Conservation (phyloP, 2,113 vertebrate species). For the Pterocles gutturalis region DNA sequence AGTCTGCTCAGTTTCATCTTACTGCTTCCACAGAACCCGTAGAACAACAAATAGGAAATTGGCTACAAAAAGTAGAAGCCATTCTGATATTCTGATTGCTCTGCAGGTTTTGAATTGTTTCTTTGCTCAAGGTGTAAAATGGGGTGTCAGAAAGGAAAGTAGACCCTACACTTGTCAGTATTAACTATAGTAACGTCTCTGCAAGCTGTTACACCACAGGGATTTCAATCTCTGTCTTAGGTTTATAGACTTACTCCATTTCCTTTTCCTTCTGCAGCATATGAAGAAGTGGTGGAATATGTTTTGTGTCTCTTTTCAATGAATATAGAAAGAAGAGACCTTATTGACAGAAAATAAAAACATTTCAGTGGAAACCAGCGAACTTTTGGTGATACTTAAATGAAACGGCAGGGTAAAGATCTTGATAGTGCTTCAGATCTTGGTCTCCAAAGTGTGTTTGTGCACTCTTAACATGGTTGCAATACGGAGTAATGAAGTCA, state of each 20-base stretch:
- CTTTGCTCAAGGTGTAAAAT: background rate
- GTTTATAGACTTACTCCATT: background rate
- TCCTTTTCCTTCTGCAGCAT: background rate
- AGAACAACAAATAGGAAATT: background rate
- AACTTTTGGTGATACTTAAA: background rate
- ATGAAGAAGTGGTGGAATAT: background rate
- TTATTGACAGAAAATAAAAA: background rate
- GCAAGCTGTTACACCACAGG: background rate
- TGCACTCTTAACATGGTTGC: background rate
- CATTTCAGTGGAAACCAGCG: background rate
- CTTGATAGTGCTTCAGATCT: background rate
- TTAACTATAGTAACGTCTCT: background rate
- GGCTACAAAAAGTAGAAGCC: background rate
- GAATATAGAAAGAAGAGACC: background rate
- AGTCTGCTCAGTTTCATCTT: background rate
- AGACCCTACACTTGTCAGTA: accelerated
- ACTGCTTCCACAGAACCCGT: background rate
- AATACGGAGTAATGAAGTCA: accelerated
- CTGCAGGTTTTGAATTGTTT: background rate
- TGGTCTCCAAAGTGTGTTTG: background rate
- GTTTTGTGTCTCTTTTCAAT: background rate
- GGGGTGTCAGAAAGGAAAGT: background rate
- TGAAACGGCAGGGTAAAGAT: background rate
- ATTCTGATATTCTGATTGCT: accelerated
- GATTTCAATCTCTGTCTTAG: background rate